Evolutionary conservation across 2,113 vertebrate genomes (phyloP), one percentile per base, ranked within the genome.

Genomic region (Callocephalon fimbriatum): DNA sequence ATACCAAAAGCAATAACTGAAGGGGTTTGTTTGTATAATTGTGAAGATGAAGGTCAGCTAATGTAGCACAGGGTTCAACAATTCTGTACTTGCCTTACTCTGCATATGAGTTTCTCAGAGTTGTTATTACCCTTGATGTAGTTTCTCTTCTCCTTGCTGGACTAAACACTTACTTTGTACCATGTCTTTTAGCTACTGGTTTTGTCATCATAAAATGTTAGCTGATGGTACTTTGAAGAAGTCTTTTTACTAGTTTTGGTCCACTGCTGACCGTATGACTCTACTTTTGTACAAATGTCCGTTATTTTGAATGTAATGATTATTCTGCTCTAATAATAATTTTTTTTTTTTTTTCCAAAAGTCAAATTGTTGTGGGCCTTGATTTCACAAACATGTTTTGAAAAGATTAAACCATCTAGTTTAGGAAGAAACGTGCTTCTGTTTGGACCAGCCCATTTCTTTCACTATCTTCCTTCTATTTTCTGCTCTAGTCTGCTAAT

Each of bases 31-130:
- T 94, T 97, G 90, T 97, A 94, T 97, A 93, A 91, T 85, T 94
- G 96, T 85, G 93, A 96, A 96, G 96, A 89, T 96, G 93, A 94
- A 98, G 93, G 88, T 97, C 97, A 97, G 97, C 97, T 94, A 48
- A 85, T 90, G 67, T 95, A 94, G 86, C 40, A 78, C 73, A 74
- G 96, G 96, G 95, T 95, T 96, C 94, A 94, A 95, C 93, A 94
- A 63, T 65, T 97, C 61, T 86, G 67, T 84, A 45, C 67, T 48
- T 97, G 83, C 92, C n/a, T 95, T 97, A 71, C 88, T 96, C 58
- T 93, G 56, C 59, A 31, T 37, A 51, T 84, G 61, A 86, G 22
- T 96, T 91, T 92, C 73, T 74, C 88, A 84, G 85, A 74, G 73
- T 71, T 97, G 78, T 95, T 90, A 86, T 15, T 94, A 37, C 26